phyloP scores from a whole-genome alignment of 1,140 invertebrate genomes.

The Dryas iulia region DNA sequence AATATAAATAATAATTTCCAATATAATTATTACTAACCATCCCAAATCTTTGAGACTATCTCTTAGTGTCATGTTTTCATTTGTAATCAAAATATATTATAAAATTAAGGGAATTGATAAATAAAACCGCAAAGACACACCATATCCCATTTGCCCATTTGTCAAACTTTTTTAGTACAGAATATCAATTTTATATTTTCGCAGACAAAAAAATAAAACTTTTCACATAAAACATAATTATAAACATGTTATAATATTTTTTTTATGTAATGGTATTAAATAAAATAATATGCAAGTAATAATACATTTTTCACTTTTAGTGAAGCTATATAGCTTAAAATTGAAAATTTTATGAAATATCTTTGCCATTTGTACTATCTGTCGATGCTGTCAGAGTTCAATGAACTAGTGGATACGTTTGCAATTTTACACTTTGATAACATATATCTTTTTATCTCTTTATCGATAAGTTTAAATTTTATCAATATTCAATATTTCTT shows the following conservation, averaged over 20 bases:
- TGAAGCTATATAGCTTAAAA: too few species aligned
- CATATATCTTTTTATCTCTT: slow-evolving; percentile 17
- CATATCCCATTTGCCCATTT: slow-evolving; percentile 40
- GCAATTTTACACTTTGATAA: slow-evolving; percentile 11
- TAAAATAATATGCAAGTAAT: too few species aligned
- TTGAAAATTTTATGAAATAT: not conserved
- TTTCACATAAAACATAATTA: not conserved
- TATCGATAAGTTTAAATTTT: slow-evolving; percentile 18
- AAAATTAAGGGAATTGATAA: slow-evolving; percentile 45
- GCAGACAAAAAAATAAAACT: not conserved
- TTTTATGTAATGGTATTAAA: too few species aligned
- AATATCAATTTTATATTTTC: not conserved
- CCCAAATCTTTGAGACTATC: slow-evolving; percentile 81
- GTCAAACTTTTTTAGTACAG: slow-evolving; percentile 36
- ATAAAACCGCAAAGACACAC: slow-evolving; percentile 40
- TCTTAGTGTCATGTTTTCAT: slow-evolving; percentile 68
- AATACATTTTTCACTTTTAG: too few species aligned
- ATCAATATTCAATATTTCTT: not conserved
- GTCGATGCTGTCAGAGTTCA: not conserved
- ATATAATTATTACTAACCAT: slow-evolving; percentile 75
- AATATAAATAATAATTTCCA: slow-evolving; percentile 5
- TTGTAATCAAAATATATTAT: slow-evolving; percentile 55
- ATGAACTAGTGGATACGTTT: slow-evolving; percentile 19
- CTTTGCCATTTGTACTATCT: not conserved
- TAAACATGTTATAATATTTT: not conserved